Base-by-base conservation (phyloP, 2,888 invertebrate genomes). In the Allygus modestus region DNA sequence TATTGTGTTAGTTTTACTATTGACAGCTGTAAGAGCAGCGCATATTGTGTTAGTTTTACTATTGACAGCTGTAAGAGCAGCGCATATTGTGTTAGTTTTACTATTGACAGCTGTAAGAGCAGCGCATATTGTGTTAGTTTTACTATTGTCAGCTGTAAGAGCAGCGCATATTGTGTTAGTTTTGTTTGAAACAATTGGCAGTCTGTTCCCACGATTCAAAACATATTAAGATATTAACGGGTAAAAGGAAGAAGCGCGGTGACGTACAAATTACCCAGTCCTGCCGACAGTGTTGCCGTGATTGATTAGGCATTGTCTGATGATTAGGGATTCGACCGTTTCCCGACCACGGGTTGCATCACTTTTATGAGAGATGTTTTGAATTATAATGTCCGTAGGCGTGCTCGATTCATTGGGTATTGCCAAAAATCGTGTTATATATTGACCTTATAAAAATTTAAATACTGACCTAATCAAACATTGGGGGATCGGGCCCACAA, bases 381-480 rank as follows among this genome's bases (percentile, higher is more conserved):
- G 46, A 77, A 28, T 77, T 51, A 28, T 51, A 77, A 51, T 46
- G 17, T 23, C 12, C 20, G 79, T 79, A 37, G 79, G 79, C 79
- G 79, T 23, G 9, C 26, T 33, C 79, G 28, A 79, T 58, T 33
- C 33, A 54, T 79, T 23, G 51, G 31, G n/a, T 28, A n/a, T 43
- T 77, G 75, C 75, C 75, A 17, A 77, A 71, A 77, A 77, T 77
- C 75, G 75, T 77, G 75, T 43, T 46, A 46, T 77, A 43, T 46
- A 41, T 77, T 46, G 46, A 71, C 71, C 71, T 71, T 71, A 71
- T 71, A 37, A 71, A 71, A 71, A 77, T 77, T 43, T 77, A 46
- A 77, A 77, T 77, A 46, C 43, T 77, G 75, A 77, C 75, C 75
- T 77, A 77, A 77, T 77, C 75, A 77, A 77, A 77, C 75, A 41